Evolutionary conservation across 2,888 invertebrate species (phyloP).

Genomic region (Dermolepida albohirtum): DNA sequence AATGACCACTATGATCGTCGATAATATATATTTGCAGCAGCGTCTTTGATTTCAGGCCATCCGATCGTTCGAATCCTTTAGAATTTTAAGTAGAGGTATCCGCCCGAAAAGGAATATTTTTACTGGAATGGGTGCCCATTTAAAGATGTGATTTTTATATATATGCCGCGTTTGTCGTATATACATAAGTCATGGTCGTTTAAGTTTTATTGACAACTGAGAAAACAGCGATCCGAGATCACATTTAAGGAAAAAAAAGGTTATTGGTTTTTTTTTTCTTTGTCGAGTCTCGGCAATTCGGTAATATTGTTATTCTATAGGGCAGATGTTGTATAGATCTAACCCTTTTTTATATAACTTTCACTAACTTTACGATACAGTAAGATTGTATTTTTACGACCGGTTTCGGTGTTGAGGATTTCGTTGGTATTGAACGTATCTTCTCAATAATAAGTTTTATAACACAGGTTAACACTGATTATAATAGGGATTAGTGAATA

Average conservation of each 20-base stretch:
- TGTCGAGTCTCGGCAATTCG: neutral
- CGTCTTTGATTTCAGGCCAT: neutral
- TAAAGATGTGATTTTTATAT: slow-evolving; percentile 26
- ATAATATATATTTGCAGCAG: neutral
- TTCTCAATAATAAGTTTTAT: too few relatives aligned
- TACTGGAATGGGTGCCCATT: slow-evolving; percentile 21
- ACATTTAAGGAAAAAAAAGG: slow-evolving; percentile 12
- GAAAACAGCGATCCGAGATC: slow-evolving; percentile 1
- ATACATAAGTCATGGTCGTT: slow-evolving; percentile 3
- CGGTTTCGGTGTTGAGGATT: too few relatives aligned
- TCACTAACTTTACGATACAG: slow-evolving; percentile 3
- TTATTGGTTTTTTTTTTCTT: slow-evolving; percentile 10
- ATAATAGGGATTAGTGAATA: too few relatives aligned
- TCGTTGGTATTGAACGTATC: too few relatives aligned
- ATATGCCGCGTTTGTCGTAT: slow-evolving; percentile 3
- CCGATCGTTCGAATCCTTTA: neutral
- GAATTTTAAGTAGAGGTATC: slow-evolving; percentile 10
- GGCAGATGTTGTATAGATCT: slow-evolving; percentile 7
- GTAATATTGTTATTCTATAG: neutral
- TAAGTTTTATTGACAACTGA: slow-evolving; percentile 22
- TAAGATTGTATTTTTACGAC: neutral
- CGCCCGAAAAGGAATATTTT: slow-evolving; percentile 24
- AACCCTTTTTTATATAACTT: slow-evolving; percentile 17
- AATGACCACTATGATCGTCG: slow-evolving; percentile 17
- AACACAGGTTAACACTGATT: too few relatives aligned